Base-by-base conservation (phyloP, 2,888 invertebrate species). In the Scaeva pyrastri region DNA sequence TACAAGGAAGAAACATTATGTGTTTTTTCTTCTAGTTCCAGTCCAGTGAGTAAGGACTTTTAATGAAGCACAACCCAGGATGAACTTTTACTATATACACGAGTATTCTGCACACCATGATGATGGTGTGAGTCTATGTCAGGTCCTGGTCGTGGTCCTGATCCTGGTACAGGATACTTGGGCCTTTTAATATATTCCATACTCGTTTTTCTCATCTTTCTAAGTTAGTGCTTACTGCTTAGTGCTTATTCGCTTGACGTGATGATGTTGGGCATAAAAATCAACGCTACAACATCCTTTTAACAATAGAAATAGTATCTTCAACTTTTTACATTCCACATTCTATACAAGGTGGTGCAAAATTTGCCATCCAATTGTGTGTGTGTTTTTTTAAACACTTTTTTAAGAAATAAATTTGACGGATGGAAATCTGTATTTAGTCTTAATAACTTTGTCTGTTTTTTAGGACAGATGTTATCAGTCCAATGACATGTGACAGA, bases 171-270 rank as follows among this genome's bases (percentile, higher is more conserved):
- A n/a, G n/a, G n/a, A n/a, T n/a, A n/a, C n/a, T 64, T 64, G 81
- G 56, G 58, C 19, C 45, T 78, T 78, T 74, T 83, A 78, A 83
- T 83, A 56, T 83, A 83, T 83, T 83, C 78, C 48, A 39, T 55
- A 43, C 83, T 56, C 73, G 83, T 80, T 55, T 45, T 41, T 36
- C 60, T 73, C 60, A 78, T 73, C 73, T 73, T 60, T 56, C 48
- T 19, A 72, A 62, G 68, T 60, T 60, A 60, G 21, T 60, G 55
- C 52, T 19, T 26, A 48, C 10, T 41, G 50, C 52, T 52, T 55
- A 71, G 41, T 41, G 56, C 31, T 70, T 78, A 68, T 60, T 43
- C 74, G 60, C 31, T 68, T 36, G 11, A 36, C 52, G 31, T 36
- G 73, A 26, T 45, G 60, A 16, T 39, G 64, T 41, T 39, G n/a